These are phyloP conservation scores for Danionella dracula DNA, from an alignment of 2,797 vertebrate genomes.

Conservation along the genomic window DNA sequence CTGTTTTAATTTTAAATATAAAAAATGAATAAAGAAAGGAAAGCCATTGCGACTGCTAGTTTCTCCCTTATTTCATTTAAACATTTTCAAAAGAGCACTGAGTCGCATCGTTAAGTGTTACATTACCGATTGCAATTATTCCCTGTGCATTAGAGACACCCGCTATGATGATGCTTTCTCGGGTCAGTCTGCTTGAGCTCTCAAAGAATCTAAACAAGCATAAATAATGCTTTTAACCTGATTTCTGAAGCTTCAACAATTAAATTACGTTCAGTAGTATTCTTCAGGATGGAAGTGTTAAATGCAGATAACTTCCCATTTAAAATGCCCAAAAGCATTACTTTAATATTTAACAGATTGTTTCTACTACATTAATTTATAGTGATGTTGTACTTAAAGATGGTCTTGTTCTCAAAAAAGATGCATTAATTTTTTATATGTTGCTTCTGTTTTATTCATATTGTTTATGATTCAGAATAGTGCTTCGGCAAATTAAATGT, in stretches of 20 bases:
- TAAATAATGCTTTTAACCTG: constrained; percentile 67
- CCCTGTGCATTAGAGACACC: constrained; percentile 69
- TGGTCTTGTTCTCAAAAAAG: background rate
- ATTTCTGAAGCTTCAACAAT: constrained; percentile 71
- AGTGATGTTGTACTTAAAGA: constrained; percentile 13
- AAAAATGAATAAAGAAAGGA: constrained; percentile 63
- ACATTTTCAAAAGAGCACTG: constrained; percentile 71
- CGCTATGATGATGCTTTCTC: constrained; percentile 74
- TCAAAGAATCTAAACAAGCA: constrained; percentile 78
- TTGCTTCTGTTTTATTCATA: background rate
- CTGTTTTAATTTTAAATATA: constrained; percentile 10
- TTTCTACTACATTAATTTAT: constrained; percentile 21
- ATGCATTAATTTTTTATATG: background rate
- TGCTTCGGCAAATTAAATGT: too few species aligned
- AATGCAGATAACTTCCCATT: constrained; percentile 25
- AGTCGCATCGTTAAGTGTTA: constrained; percentile 64
- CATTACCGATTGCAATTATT: constrained; percentile 76
- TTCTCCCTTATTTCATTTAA: constrained; percentile 65
- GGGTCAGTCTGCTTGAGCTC: constrained; percentile 80
- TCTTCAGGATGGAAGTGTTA: constrained; percentile 44
- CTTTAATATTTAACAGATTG: constrained; percentile 37
- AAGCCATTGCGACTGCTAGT: constrained; percentile 58
- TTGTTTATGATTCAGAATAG: background rate
- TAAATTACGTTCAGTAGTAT: constrained; percentile 70
- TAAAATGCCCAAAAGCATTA: constrained; percentile 12